phyloP scores from a whole-genome alignment of 2,113 vertebrate genomes.

The Otis tarda region DNA sequence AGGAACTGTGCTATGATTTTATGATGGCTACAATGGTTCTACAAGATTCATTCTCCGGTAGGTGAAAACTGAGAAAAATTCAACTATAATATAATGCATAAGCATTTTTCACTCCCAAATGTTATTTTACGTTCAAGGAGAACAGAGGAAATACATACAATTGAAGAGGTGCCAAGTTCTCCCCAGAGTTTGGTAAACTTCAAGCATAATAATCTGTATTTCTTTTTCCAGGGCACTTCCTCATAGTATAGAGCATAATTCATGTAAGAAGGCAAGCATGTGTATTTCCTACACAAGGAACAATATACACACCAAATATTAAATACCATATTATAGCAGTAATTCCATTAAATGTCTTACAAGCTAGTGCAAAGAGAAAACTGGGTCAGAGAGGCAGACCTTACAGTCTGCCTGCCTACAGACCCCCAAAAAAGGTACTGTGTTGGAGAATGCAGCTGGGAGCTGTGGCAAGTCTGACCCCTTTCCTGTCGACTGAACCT shows the following conservation, averaged over 20 bases:
- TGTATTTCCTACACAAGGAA: neutral
- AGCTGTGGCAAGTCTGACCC: neutral
- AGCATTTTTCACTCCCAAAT: neutral
- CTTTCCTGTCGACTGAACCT: neutral
- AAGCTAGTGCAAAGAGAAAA: neutral
- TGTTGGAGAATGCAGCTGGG: neutral
- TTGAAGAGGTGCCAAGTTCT: neutral
- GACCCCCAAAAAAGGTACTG: neutral
- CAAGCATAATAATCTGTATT: neutral
- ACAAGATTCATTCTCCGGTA: neutral
- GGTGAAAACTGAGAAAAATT: neutral
- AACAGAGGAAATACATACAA: neutral
- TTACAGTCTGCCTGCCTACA: neutral
- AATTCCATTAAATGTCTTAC: neutral
- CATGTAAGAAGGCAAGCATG: neutral
- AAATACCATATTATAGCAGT: neutral
- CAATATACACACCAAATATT: neutral
- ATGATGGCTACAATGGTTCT: neutral
- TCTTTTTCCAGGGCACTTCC: neutral
- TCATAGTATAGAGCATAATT: neutral
- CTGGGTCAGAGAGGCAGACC: neutral
- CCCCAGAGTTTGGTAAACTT: neutral
- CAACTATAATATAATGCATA: neutral
- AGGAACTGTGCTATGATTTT: neutral
- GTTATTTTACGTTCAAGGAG: neutral